A percentile compares a stretch with the other conserved stretches of the same genome.
phyloP scores from a whole-genome alignment of 2,888 invertebrate species.

The Branchellion lobata region DNA sequence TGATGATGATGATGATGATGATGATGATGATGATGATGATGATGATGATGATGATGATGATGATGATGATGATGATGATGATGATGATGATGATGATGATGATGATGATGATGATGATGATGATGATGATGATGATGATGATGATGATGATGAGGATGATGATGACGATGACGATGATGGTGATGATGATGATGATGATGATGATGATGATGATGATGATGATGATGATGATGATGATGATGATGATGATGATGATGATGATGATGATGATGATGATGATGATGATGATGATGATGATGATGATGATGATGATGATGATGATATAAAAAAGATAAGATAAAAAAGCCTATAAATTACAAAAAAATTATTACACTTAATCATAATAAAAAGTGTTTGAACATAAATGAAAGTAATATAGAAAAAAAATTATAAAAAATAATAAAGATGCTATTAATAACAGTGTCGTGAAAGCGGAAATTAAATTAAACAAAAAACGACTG shows the following conservation, averaged over 20 bases:
- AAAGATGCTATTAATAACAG: no score
- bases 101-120: conserved; percentile 33
- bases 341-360: no score
- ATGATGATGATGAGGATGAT: conserved; percentile 17
- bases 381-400: no score
- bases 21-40: conserved; percentile 38
- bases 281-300: background rate
- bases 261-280: conserved; percentile 7
- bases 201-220: conserved; percentile 21
- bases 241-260: background rate
- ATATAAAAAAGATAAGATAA: no score
- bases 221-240: conserved; percentile 28
- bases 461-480: no score
- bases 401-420: no score
- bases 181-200: conserved; percentile 27
- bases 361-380: no score
- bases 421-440: no score
- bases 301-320: no score
- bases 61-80: conserved; percentile 35
- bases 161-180: conserved; percentile 8
- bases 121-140: conserved; percentile 31
- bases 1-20: conserved; percentile 32
- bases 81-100: conserved; percentile 33
- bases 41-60: conserved; percentile 33
- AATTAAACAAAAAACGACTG: no score